Conservation (phyloP, 2,113 vertebrate genomes). For the Phaethon lepturus region DNA sequence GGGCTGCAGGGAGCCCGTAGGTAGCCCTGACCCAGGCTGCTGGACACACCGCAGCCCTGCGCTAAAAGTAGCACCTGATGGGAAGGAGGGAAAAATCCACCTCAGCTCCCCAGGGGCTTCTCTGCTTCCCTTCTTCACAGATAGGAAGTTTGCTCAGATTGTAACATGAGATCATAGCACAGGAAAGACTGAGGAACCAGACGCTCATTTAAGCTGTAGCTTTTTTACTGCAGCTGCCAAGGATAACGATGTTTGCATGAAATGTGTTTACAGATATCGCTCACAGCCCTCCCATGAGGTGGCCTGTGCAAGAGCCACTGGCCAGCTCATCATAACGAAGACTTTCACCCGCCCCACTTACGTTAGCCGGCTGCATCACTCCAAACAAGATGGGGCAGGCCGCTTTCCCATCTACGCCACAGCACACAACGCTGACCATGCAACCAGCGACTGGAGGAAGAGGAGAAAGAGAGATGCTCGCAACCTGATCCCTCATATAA, state of each 20-base stretch:
- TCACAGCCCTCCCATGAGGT: background rate
- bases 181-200: slow-evolving; percentile 65
- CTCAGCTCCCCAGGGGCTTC: slow-evolving; percentile 35
- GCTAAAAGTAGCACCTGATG: slow-evolving; percentile 51
- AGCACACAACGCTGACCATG: fast-evolving
- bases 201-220: background rate
- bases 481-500: background rate
- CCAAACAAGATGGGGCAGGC: background rate
- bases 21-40: background rate
- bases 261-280: slow-evolving; percentile 1
- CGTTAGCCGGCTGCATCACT: background rate
- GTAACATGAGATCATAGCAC: slow-evolving; percentile 65
- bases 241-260: slow-evolving; percentile 12
- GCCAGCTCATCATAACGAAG: slow-evolving; percentile 34
- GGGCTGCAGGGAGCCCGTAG: background rate
- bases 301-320: background rate
- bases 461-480: fast-evolving
- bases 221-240: slow-evolving; percentile 51
- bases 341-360: background rate
- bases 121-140: slow-evolving; percentile 53
- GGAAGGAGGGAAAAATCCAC: slow-evolving; percentile 53
- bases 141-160: slow-evolving; percentile 63
- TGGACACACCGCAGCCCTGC: background rate
- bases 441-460: fast-evolving
- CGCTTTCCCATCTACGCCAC: background rate